A percentile compares a stretch with the other conserved stretches of the same genome.
These are phyloP conservation scores for Pectinophora gossypiella DNA, from an alignment of 1,140 invertebrate genomes.

Conservation along the genomic window DNA sequence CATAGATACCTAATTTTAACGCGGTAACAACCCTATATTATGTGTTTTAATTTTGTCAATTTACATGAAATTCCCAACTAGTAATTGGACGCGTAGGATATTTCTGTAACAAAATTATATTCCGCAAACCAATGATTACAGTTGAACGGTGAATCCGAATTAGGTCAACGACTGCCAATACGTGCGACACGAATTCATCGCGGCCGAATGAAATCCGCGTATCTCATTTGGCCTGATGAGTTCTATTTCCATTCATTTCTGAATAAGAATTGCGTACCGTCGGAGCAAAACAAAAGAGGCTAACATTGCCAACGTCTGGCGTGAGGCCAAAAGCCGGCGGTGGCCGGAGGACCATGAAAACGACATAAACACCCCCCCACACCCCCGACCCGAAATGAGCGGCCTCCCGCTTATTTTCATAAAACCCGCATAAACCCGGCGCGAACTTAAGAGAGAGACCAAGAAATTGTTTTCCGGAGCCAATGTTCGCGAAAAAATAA, in stretches of 20 bases:
- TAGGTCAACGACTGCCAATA: too few species aligned
- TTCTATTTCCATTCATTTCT: neutral
- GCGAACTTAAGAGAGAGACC: constrained; percentile 37
- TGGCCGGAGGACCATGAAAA: constrained; percentile 47
- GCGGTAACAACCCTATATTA: too few species aligned
- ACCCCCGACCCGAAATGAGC: constrained; percentile 57
- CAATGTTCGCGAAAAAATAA: constrained; percentile 23
- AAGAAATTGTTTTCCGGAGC: constrained; percentile 39
- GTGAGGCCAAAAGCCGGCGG: neutral
- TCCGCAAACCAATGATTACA: too few species aligned
- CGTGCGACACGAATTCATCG: too few species aligned
- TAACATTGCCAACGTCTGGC: constrained; percentile 2
- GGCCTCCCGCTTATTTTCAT: constrained; percentile 68
- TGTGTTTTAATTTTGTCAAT: too few species aligned
- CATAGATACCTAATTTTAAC: too few species aligned
- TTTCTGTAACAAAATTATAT: too few species aligned
- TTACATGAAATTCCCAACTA: too few species aligned
- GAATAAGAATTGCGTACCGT: constrained; percentile 17
- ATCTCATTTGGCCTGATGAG: too few species aligned
- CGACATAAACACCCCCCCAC: constrained; percentile 28
- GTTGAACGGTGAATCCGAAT: too few species aligned
- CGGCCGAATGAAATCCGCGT: too few species aligned
- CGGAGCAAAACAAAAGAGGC: constrained; percentile 39
- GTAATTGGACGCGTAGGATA: too few species aligned
- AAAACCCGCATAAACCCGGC: constrained; percentile 55